Base-by-base conservation (phyloP, 1,140 invertebrate genomes). In the Pentalonia nigronervosa region DNA sequence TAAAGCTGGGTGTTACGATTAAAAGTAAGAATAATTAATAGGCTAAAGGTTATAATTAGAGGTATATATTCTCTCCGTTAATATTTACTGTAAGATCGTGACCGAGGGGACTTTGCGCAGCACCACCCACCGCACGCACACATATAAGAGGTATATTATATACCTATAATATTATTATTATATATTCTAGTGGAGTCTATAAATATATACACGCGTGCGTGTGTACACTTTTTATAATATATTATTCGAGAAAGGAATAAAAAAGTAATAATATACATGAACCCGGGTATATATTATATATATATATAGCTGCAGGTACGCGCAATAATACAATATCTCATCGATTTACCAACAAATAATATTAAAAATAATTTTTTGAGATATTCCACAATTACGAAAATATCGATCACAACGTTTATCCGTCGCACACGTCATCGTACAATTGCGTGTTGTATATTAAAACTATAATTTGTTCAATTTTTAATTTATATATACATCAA, bases 11-110 rank as follows among this genome's bases (percentile, higher is more conserved):
- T 93, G 91, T 93, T 93, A 93, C 91, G 91, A 93, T 93, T 93
- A 93, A 93, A 93, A 92, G 50, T 53, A 93, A 93, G 81, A 93
- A 93, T 93, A 93, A 93, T 93, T 93, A 93, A 93, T 93, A 93
- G 91, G 76, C 91, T 86, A 93, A 93, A 93, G 91, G 91, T 93
- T 93, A 93, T 93, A 93, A 93, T 93, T 93, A 93, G 81, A 86
- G 91, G 81, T 93, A 84, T 92, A 76, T 76, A 30, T 91, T 50
- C 36, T 67, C 34, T 92, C 45, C 50, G 91, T 84, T 53, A 53
- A 86, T 84, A 83, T 83, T 84, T 84, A 50, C 81, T 56, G 81
- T 93, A 84, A 93, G 91, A 93, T 93, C 91, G 91, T 93, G 91
- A 93, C 81, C 91, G 91, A 93, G 81, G 50, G 81, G 91, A 93